Conservation (phyloP, 2,797 vertebrate genomes). For the Poeciliopsis presidionis region DNA sequence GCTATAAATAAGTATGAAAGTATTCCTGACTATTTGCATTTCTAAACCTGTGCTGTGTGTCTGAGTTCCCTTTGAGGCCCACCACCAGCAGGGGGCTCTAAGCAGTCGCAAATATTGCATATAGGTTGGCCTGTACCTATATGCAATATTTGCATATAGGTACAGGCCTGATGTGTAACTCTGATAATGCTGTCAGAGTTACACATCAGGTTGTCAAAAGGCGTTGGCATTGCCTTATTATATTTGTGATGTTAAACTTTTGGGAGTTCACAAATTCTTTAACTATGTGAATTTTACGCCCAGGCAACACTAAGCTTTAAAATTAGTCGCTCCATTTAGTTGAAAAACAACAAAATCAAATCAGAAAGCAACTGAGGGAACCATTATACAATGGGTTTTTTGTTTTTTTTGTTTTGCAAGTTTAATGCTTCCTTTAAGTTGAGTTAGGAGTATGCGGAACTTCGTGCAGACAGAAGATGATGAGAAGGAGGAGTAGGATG, state of each 20-base stretch:
- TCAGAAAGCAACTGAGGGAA: not conserved
- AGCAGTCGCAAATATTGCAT: not conserved
- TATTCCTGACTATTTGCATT: not conserved
- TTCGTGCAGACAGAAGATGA: constrained; percentile 50
- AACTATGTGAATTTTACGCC: not conserved
- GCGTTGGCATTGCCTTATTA: too few relatives aligned
- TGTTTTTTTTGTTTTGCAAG: not conserved
- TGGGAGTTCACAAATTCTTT: not conserved
- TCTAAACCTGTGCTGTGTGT: not conserved
- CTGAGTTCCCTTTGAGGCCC: not conserved
- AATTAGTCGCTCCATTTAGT: not conserved
- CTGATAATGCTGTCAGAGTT: too few relatives aligned
- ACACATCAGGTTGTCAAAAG: too few relatives aligned
- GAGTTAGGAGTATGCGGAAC: constrained; percentile 69
- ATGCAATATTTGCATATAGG: too few relatives aligned
- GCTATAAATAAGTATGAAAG: not conserved
- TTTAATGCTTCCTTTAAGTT: constrained; percentile 31
- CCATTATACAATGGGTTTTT: not conserved
- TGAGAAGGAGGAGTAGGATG: constrained; percentile 53
- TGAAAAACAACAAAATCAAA: not conserved
- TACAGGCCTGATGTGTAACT: too few relatives aligned
- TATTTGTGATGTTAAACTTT: not conserved
- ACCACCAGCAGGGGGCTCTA: not conserved
- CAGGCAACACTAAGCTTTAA: not conserved
- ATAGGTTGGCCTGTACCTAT: not conserved